phyloP scores from a whole-genome alignment of 2,797 vertebrate species.

The Morus bassanus region DNA sequence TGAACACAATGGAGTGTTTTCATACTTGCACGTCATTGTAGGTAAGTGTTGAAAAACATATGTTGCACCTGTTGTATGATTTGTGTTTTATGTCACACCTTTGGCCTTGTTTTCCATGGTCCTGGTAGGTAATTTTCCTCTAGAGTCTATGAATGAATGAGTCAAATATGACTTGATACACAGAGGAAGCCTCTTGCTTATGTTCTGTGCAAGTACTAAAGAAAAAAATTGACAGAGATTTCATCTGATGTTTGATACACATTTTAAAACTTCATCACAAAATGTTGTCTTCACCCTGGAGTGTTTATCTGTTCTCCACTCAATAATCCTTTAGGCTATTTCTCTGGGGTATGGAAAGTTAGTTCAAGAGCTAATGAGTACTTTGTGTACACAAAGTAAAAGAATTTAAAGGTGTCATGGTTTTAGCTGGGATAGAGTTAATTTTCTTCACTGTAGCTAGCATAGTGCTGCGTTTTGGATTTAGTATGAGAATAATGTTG shows the following conservation, averaged over 20 bases:
- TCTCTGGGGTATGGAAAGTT: background rate
- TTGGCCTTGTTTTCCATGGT: background rate
- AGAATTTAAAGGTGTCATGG: too few relatives aligned
- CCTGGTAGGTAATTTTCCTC: background rate
- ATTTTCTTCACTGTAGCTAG: too few relatives aligned
- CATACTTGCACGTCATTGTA: background rate
- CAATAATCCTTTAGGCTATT: background rate
- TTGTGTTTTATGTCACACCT: background rate
- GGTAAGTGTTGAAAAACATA: background rate
- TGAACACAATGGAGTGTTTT: background rate
- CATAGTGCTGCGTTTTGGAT: too few relatives aligned
- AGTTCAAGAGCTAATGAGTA: background rate
- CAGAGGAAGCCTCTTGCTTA: background rate
- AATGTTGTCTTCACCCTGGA: background rate
- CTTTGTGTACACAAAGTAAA: slow-evolving; percentile 2
- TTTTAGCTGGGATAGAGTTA: too few relatives aligned
- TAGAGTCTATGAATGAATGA: background rate
- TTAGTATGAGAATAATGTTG: too few relatives aligned
- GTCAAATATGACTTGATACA: background rate
- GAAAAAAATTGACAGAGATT: background rate
- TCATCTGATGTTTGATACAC: background rate
- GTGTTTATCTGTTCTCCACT: background rate
- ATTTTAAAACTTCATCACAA: background rate
- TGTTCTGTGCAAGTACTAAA: background rate
- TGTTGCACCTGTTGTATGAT: background rate